Percentiles rank a stretch among this genome's conserved stretches.
These are phyloP conservation scores for Meganola albula DNA, from an alignment of 2,888 invertebrate species.

Conservation along the genomic window DNA sequence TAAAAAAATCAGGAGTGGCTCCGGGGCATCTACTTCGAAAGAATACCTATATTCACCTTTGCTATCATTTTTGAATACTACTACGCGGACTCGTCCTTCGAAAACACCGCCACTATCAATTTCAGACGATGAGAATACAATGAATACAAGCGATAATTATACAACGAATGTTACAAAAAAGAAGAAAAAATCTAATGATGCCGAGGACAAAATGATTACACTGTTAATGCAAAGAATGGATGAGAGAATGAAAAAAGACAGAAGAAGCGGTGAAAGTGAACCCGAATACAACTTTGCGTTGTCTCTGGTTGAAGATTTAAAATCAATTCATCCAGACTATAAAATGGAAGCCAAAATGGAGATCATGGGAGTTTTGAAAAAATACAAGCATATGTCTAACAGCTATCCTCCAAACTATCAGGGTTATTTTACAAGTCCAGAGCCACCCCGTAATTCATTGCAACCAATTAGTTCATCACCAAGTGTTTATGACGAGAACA, in stretches of 20 bases:
- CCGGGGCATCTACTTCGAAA: constrained; percentile 19
- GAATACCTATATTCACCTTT: constrained; percentile 21
- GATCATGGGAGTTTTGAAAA: constrained; percentile 18
- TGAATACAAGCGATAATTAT: constrained; percentile 15
- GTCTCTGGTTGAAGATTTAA: constrained; percentile 20
- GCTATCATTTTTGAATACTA: constrained; percentile 23
- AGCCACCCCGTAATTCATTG: constrained; percentile 17
- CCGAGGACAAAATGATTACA: constrained; percentile 19
- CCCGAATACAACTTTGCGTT: constrained; percentile 21
- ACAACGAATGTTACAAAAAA: constrained; percentile 18
- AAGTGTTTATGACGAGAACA: constrained; percentile 23
- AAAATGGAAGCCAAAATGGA: constrained; percentile 21
- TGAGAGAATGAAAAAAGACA: constrained; percentile 13
- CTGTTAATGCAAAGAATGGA: constrained; percentile 18
- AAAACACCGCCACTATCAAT: constrained; percentile 18
- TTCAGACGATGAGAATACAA: constrained; percentile 22
- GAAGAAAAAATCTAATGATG: constrained; percentile 19
- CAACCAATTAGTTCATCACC: constrained; percentile 23
- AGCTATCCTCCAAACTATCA: constrained; percentile 19
- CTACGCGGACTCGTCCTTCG: constrained; percentile 19
- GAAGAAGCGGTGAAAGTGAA: constrained; percentile 17
- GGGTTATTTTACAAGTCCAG: constrained; percentile 24
- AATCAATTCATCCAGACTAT: constrained; percentile 15
- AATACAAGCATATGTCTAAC: constrained; percentile 16
- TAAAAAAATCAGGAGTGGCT: constrained; percentile 19